Conservation (phyloP, 2,797 vertebrate genomes). For the Sebastes elongatus region DNA sequence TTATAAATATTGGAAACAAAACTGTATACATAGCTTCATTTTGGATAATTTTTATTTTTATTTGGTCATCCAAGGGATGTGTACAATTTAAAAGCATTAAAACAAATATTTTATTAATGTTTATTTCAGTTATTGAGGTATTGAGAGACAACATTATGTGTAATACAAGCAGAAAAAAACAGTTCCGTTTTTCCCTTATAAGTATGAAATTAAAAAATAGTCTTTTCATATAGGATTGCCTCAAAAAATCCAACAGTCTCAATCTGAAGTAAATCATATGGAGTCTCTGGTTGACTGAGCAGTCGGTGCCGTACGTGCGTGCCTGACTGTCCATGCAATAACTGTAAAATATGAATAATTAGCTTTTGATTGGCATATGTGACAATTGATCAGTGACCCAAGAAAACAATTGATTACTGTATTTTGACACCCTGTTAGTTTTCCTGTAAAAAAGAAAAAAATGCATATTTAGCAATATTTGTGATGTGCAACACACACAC, state of each 20-base stretch:
- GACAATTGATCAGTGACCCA: constrained; percentile 78
- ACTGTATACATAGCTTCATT: neutral
- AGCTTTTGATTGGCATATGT: constrained; percentile 73
- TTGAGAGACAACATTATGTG: neutral
- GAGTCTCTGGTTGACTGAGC: constrained; percentile 22
- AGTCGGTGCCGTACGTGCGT: constrained; percentile 8
- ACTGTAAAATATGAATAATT: constrained; percentile 74
- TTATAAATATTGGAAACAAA: neutral
- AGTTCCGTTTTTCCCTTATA: neutral
- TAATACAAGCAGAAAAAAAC: neutral
- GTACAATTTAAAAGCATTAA: neutral
- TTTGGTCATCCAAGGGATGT: neutral
- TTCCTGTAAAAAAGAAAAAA: constrained; percentile 47
- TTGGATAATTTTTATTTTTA: neutral
- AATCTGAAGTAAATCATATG: constrained; percentile 20
- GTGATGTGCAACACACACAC: constrained; percentile 12
- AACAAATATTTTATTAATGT: neutral
- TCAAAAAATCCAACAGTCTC: neutral
- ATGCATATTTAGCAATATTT: constrained; percentile 63
- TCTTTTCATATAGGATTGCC: neutral
- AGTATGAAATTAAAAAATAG: neutral
- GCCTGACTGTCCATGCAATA: constrained; percentile 27
- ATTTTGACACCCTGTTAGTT: constrained; percentile 66
- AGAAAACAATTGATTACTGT: constrained; percentile 67
- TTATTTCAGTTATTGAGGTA: neutral